Evolutionary conservation across 2,113 vertebrate species (phyloP).

Genomic region (Salvelinus namaycush): DNA sequence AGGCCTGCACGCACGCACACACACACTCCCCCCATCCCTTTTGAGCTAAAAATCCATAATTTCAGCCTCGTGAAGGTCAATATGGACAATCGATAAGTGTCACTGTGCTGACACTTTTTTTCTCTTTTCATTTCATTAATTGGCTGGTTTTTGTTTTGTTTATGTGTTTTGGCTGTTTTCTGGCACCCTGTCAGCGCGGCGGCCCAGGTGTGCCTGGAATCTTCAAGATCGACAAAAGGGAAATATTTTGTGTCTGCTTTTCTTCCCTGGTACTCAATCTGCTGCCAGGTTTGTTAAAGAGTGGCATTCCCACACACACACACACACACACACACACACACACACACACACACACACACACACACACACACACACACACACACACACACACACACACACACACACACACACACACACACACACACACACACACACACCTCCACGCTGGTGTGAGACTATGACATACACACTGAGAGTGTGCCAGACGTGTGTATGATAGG

Average conservation of each 20-base stretch:
- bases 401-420: background rate
- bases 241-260: background rate
- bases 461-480: too few species aligned
- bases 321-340: background rate
- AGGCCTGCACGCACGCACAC: background rate
- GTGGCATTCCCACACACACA: too few species aligned
- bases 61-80: slow-evolving; percentile 43
- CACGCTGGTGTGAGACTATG: too few species aligned
- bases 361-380: background rate
- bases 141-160: background rate
- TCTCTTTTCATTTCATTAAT: slow-evolving; percentile 5
- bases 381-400: background rate
- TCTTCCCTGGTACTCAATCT: too few species aligned
- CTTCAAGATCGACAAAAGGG: too few species aligned
- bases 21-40: slow-evolving; percentile 21
- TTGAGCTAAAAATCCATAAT: slow-evolving; percentile 44
- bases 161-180: background rate
- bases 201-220: background rate
- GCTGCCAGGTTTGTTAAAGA: background rate
- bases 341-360: background rate
- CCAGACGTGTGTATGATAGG: too few species aligned
- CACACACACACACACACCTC: background rate
- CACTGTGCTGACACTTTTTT: slow-evolving; percentile 19
- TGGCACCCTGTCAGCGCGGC: background rate
- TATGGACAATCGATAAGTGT: slow-evolving; percentile 43